phyloP scores from a whole-genome alignment of 2,888 invertebrate genomes.

The Zhuqinia jingwanae region DNA sequence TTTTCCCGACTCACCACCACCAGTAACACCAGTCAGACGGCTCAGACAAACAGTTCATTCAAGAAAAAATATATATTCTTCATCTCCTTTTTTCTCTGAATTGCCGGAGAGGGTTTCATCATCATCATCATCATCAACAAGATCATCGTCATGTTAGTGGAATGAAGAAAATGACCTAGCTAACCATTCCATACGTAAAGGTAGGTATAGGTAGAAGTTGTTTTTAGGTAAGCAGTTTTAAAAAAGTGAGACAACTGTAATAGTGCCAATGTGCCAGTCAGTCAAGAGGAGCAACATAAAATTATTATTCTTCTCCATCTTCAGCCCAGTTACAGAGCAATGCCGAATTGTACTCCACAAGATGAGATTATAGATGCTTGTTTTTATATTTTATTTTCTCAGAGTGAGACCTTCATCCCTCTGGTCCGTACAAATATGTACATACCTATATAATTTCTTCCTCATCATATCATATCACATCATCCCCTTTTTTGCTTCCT shows the following conservation, averaged over 20 bases:
- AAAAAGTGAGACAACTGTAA: conserved; percentile 40
- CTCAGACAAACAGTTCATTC: conserved; percentile 53
- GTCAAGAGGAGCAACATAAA: conserved; percentile 31
- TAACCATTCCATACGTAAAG: conserved; percentile 51
- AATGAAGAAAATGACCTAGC: conserved; percentile 65
- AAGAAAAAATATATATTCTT: conserved; percentile 61
- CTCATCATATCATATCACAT: no score
- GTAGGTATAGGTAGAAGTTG: background rate
- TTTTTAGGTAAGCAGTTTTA: background rate
- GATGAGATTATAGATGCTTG: no score
- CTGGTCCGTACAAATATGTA: background rate
- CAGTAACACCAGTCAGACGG: conserved; percentile 33
- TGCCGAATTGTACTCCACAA: no score
- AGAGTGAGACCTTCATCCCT: conserved; percentile 29
- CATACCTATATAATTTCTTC: conserved; percentile 33
- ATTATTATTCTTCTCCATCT: conserved; percentile 7
- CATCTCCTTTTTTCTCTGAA: conserved; percentile 50
- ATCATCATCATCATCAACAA: conserved; percentile 18
- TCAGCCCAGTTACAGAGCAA: conserved; percentile 9
- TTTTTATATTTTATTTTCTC: conserved; percentile 3
- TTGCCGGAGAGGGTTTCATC: conserved; percentile 25
- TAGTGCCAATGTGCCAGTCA: conserved; percentile 61
- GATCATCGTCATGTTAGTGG: conserved; percentile 21
- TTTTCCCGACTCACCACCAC: conserved; percentile 21
- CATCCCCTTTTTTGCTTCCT: conserved; percentile 23